Percentiles rank a stretch among this genome's conserved stretches.
Conservation (phyloP, 1,140 invertebrate genomes). For the Metopolophium dirhodum region DNA sequence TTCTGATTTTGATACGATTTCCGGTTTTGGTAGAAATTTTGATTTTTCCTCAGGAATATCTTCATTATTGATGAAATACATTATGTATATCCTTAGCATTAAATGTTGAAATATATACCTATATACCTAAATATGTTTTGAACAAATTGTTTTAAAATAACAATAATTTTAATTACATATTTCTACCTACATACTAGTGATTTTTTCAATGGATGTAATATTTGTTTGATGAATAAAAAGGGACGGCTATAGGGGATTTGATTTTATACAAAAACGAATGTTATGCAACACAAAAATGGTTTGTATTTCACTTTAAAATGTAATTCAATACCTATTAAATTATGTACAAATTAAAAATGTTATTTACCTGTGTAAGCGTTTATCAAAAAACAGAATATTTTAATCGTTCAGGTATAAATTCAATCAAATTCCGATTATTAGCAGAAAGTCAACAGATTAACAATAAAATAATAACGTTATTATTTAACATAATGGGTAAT, state of each 20-base stretch:
- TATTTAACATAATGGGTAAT: not conserved
- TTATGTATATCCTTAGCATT: not conserved
- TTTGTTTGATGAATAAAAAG: too few species aligned
- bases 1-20: not conserved
- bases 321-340: not conserved
- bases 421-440: too few species aligned
- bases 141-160: not conserved
- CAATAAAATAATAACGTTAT: not conserved
- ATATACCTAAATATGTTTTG: not conserved
- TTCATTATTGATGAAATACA: slow-evolving; percentile 42
- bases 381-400: not conserved
- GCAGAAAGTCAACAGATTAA: not conserved
- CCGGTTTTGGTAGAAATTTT: not conserved
- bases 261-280: too few species aligned
- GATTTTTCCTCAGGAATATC: not conserved
- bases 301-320: not conserved
- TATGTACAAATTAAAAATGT: not conserved
- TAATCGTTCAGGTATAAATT: not conserved
- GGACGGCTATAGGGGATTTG: too few species aligned
- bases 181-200: too few species aligned
- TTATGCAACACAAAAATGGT: not conserved
- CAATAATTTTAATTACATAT: too few species aligned
- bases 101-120: not conserved
- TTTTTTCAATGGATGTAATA: too few species aligned
- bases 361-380: not conserved